These are phyloP conservation scores for Hipposideros larvatus DNA, from an alignment of 2,797 vertebrate species.

Conservation along the genomic window DNA sequence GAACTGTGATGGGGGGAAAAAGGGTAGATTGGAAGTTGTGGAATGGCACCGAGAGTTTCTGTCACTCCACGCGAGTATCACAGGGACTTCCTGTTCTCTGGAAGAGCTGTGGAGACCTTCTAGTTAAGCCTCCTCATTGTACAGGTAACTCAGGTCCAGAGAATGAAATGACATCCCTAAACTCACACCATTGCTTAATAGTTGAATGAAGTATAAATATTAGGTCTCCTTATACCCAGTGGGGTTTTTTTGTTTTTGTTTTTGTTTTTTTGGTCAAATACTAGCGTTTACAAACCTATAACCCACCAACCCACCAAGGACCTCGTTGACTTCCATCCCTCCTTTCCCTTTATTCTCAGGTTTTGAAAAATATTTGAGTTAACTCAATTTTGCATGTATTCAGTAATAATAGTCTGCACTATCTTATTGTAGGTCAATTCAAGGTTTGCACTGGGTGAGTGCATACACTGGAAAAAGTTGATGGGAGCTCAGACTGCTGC, in stretches of 20 bases:
- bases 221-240: not conserved
- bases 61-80: rapidly evolving
- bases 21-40: not conserved
- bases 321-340: not conserved
- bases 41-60: not conserved
- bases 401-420: not conserved
- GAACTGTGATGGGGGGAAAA: not conserved
- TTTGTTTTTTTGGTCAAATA: not conserved
- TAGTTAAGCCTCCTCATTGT: not conserved
- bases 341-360: not conserved
- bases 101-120: not conserved
- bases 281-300: not conserved
- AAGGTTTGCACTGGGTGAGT: not conserved
- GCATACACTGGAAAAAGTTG: not conserved
- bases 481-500: not conserved
- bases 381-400: not conserved
- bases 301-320: not conserved
- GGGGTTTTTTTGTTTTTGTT: too few relatives aligned
- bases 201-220: not conserved
- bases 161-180: not conserved
- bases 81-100: not conserved
- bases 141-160: not conserved
- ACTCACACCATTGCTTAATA: not conserved
- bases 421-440: not conserved
- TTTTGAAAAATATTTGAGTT: not conserved